Percentiles rank a stretch among this genome's conserved stretches.
phyloP scores from a whole-genome alignment of 2,888 invertebrate genomes.

The Phorcus lineatus region DNA sequence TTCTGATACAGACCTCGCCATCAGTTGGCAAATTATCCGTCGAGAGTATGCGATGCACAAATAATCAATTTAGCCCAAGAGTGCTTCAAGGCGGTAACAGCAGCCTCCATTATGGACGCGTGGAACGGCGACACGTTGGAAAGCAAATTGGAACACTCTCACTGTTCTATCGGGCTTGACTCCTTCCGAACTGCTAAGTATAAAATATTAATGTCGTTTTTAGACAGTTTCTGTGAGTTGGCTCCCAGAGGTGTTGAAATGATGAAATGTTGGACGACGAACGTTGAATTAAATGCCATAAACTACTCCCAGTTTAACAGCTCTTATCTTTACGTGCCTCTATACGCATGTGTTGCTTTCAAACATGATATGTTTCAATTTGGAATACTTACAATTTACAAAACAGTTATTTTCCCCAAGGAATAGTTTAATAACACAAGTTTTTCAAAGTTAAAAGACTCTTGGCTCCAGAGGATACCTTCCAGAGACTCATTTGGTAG shows the following conservation, averaged over 20 bases:
- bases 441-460: too few relatives aligned
- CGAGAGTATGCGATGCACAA: slow-evolving; percentile 17
- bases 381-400: neutral
- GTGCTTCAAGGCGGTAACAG: neutral
- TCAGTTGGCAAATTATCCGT: slow-evolving; percentile 20
- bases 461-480: too few relatives aligned
- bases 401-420: too few relatives aligned
- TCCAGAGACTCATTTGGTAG: too few relatives aligned
- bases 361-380: neutral
- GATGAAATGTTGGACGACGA: slow-evolving; percentile 7
- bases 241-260: slow-evolving; percentile 5
- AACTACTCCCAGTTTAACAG: slow-evolving; percentile 8
- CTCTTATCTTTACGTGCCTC: neutral
- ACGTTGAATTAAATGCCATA: slow-evolving; percentile 1
- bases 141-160: slow-evolving; percentile 3
- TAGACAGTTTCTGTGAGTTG: slow-evolving; percentile 4
- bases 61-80: slow-evolving; percentile 23
- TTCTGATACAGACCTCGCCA: slow-evolving; percentile 16
- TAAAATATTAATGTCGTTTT: slow-evolving; percentile 22
- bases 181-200: neutral
- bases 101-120: slow-evolving; percentile 2
- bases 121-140: slow-evolving; percentile 14
- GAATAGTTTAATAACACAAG: too few relatives aligned
- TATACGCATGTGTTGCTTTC: neutral
- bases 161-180: too few relatives aligned